Conservation (phyloP, 2,797 vertebrate genomes). For the Squalus acanthias region DNA sequence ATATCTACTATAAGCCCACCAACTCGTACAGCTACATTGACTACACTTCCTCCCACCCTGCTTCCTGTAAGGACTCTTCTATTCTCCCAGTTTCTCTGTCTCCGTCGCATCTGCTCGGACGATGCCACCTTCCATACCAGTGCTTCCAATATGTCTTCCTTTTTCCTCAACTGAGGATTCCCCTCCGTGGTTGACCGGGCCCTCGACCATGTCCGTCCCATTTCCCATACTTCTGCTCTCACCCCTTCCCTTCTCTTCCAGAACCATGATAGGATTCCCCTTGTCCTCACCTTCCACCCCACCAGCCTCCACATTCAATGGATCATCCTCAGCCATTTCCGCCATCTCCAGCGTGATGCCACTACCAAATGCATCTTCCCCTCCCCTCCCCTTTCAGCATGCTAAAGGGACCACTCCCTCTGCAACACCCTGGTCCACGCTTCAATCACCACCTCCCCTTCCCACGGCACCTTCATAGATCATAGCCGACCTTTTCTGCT, state of each 20-base stretch:
- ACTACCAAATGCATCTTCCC: neutral
- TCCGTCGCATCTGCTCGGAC: too few species aligned
- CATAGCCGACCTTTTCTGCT: neutral
- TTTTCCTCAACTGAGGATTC: too few species aligned
- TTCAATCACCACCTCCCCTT: neutral
- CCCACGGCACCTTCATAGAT: too few species aligned
- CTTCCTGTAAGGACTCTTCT: neutral
- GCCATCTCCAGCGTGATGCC: neutral
- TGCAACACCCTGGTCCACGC: neutral
- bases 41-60: neutral
- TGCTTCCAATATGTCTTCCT: neutral
- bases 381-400: neutral
- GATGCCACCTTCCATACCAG: neutral
- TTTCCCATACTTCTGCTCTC: neutral
- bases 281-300: neutral
- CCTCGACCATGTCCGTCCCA: neutral
- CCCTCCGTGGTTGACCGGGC: too few species aligned
- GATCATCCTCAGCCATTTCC: neutral
- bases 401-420: neutral
- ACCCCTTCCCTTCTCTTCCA: neutral
- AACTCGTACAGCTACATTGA: neutral
- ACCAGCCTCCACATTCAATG: neutral
- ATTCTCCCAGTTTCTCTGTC: neutral
- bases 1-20: neutral
- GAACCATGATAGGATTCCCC: neutral